These are phyloP conservation scores for Prolemur simus DNA, from an alignment of 2,113 vertebrate species.

Conservation along the genomic window DNA sequence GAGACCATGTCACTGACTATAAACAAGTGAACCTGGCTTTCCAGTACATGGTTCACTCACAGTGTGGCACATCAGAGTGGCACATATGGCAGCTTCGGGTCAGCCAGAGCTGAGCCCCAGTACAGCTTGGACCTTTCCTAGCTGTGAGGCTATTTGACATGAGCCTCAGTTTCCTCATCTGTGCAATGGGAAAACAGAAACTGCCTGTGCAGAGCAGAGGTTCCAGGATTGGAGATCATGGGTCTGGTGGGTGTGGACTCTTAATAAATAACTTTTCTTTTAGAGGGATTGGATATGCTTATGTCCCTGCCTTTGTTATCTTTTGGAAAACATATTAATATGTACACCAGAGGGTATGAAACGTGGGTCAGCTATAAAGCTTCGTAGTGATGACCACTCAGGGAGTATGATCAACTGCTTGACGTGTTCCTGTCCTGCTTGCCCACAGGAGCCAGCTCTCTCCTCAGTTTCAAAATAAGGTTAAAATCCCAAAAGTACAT, in stretches of 20 bases:
- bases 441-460: background rate
- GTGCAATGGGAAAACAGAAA: background rate
- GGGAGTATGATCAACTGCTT: rapidly evolving
- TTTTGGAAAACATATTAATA: background rate
- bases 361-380: background rate
- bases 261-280: background rate
- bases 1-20: no score
- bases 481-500: background rate
- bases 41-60: background rate
- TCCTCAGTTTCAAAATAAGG: background rate
- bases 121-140: background rate
- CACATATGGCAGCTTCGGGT: rapidly evolving
- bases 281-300: background rate
- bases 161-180: background rate
- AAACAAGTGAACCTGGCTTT: background rate
- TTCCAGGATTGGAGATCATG: background rate
- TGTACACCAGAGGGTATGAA: background rate
- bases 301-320: background rate
- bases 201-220: background rate
- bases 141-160: rapidly evolving
- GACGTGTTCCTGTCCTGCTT: background rate
- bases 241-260: background rate
- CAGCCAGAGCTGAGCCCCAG: background rate
- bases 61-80: rapidly evolving
- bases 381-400: rapidly evolving